Conservation (phyloP, 1,140 invertebrate species). For the Neodiprion lecontei region DNA sequence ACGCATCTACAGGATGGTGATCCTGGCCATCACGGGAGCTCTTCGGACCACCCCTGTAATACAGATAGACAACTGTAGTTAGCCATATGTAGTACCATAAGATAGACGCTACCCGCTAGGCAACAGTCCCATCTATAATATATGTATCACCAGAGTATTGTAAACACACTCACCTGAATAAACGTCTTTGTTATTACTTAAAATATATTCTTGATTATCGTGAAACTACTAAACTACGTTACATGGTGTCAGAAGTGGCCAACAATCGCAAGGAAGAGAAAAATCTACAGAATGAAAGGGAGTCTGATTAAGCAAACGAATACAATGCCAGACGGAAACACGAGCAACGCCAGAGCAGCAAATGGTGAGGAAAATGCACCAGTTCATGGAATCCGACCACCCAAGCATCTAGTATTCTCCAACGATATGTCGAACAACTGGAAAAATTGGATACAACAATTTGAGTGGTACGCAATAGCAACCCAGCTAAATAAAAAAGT, state of each 20-base stretch:
- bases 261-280: not conserved
- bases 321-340: not conserved
- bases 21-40: no score
- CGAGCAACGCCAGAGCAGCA: not conserved
- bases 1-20: no score
- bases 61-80: not conserved
- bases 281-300: not conserved
- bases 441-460: constrained; percentile 21
- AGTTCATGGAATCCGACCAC: constrained; percentile 6
- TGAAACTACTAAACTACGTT: not conserved
- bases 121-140: no score
- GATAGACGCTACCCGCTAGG: no score
- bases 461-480: constrained; percentile 18
- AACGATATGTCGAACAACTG: constrained; percentile 10
- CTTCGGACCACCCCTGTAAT: not conserved
- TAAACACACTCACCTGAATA: no score
- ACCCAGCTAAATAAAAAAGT: constrained; percentile 14
- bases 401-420: constrained; percentile 9
- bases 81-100: not conserved
- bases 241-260: not conserved
- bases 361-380: not conserved
- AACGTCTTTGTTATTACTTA: no score
- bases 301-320: not conserved
- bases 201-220: no score
- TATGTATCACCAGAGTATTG: no score